A percentile compares a stretch with the other conserved stretches of the same genome.
Evolutionary conservation across 2,113 vertebrate genomes (phyloP).

Genomic region (Plestiodon gilberti): DNA sequence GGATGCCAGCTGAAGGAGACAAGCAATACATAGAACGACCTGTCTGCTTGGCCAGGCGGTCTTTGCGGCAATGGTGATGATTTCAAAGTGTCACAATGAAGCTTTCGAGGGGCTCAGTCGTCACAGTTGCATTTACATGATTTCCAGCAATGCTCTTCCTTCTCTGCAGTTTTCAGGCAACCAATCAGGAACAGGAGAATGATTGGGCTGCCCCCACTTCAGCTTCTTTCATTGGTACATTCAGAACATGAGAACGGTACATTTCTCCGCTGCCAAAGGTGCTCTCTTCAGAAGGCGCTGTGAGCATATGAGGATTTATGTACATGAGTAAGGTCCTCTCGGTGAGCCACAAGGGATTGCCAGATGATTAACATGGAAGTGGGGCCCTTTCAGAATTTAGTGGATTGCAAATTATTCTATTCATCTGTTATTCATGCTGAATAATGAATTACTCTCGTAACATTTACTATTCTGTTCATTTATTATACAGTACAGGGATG

Average conservation of each 20-base stretch:
- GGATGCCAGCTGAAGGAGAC: no score
- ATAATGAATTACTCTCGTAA: constrained; percentile 78
- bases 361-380: constrained; percentile 50
- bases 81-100: no score
- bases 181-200: background rate
- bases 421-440: constrained; percentile 74
- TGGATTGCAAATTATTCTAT: constrained; percentile 73
- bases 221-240: constrained; percentile 30
- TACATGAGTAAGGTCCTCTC: constrained; percentile 54
- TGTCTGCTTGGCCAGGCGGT: no score
- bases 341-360: background rate
- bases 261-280: background rate
- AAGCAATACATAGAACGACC: no score
- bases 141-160: background rate
- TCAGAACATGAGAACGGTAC: constrained; percentile 29
- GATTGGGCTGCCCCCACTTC: background rate
- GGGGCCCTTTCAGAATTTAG: constrained; percentile 66
- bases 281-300: background rate
- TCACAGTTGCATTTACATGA: background rate
- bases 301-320: constrained; percentile 29
- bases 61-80: no score
- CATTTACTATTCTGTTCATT: constrained; percentile 74
- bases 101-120: no score
- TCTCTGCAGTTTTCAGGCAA: background rate
- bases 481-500: constrained; percentile 72